These are phyloP conservation scores for Synodontis membranacea DNA, from an alignment of 2,113 vertebrate genomes.

Conservation along the genomic window DNA sequence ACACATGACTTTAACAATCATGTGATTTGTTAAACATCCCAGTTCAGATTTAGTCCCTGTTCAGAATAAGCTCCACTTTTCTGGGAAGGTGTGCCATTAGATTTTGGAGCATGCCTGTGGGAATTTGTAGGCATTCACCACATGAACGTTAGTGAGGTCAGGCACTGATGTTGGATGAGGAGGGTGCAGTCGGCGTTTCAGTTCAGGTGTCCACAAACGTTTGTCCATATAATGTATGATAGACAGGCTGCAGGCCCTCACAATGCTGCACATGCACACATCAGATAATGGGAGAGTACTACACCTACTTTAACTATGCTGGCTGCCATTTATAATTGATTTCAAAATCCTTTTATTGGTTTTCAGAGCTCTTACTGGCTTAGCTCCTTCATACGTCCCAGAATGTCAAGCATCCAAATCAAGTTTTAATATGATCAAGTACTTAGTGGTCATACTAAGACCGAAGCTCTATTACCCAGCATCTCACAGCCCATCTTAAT, in stretches of 20 bases:
- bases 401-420: slow-evolving; percentile 12
- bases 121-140: too few species aligned
- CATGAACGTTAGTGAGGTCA: too few species aligned
- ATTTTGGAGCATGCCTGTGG: too few species aligned
- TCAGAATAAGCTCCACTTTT: too few species aligned
- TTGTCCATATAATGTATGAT: too few species aligned
- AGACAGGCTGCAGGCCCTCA: background rate
- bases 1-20: too few species aligned
- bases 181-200: too few species aligned
- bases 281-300: background rate
- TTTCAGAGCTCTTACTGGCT: slow-evolving; percentile 16
- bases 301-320: background rate
- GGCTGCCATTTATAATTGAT: slow-evolving; percentile 23
- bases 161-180: too few species aligned
- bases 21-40: too few species aligned
- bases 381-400: background rate
- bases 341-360: slow-evolving; percentile 15
- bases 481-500: background rate
- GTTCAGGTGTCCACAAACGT: too few species aligned
- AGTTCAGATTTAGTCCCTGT: too few species aligned
- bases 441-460: background rate
- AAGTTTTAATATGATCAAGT: slow-evolving; percentile 3
- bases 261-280: background rate
- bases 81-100: too few species aligned
- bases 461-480: background rate